Conservation (phyloP, 2,113 vertebrate species). For the Epinephelus cyanopodus region DNA sequence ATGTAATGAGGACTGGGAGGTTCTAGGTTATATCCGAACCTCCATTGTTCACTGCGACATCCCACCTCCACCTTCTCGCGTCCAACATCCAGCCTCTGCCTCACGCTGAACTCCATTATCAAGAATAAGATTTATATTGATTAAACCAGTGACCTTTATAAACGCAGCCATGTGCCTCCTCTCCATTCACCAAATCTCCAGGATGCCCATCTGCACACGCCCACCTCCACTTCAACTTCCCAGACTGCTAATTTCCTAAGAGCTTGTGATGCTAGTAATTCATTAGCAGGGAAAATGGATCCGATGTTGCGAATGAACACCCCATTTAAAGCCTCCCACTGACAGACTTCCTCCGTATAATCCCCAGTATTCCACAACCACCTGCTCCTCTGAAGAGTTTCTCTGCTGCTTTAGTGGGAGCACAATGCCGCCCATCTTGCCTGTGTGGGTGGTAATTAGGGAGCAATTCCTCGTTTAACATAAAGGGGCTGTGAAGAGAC, state of each 20-base stretch:
- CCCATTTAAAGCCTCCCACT: constrained; percentile 33
- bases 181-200: not conserved
- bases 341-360: constrained; percentile 20
- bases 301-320: constrained; percentile 17
- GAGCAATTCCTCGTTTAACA: constrained; percentile 3
- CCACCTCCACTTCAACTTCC: constrained; percentile 31
- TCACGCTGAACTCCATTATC: not conserved
- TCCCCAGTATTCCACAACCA: constrained; percentile 14
- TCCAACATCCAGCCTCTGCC: not conserved
- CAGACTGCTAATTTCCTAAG: constrained; percentile 28
- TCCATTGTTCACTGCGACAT: not conserved
- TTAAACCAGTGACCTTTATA: not conserved
- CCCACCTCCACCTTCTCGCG: not conserved
- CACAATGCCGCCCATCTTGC: not conserved
- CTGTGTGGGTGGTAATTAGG: constrained; percentile 37
- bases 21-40: not conserved
- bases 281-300: constrained; percentile 32
- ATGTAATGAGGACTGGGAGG: not conserved
- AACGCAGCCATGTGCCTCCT: not conserved
- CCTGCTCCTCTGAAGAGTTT: constrained; percentile 38
- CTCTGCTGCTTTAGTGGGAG: not conserved
- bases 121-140: not conserved
- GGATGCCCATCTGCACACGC: not conserved
- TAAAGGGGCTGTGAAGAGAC: not conserved
- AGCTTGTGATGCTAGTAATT: constrained; percentile 33